Evolutionary conservation across 2,797 vertebrate genomes (phyloP).

Genomic region (Tachyglossus aculeatus): DNA sequence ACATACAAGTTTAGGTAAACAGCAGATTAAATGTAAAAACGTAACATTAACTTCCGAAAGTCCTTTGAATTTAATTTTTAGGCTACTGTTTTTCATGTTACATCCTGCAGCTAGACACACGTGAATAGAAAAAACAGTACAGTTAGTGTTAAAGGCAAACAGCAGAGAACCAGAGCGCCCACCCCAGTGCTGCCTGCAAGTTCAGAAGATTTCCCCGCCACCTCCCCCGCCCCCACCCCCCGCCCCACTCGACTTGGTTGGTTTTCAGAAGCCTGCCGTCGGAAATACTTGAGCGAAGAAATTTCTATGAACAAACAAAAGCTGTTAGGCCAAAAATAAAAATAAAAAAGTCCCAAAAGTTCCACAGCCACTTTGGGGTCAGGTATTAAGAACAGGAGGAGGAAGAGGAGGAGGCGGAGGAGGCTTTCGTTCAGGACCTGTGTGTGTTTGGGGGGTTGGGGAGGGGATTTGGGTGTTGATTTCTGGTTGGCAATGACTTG

Average conservation of each 20-base stretch:
- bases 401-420: slow-evolving; percentile 42
- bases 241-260: slow-evolving; percentile 57
- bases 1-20: slow-evolving; percentile 84
- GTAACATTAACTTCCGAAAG: slow-evolving; percentile 79
- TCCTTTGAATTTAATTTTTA: slow-evolving; percentile 83
- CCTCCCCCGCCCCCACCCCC: slow-evolving; percentile 61
- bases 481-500: slow-evolving; percentile 74
- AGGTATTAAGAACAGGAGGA: slow-evolving; percentile 52
- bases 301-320: slow-evolving; percentile 86
- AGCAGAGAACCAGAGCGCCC: slow-evolving; percentile 82
- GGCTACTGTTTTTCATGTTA: slow-evolving; percentile 89
- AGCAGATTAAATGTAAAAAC: slow-evolving; percentile 87
- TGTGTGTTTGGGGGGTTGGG: slow-evolving; percentile 56
- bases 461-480: slow-evolving; percentile 64
- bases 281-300: slow-evolving; percentile 76
- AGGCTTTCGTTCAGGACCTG: slow-evolving; percentile 63
- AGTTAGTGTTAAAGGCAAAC: slow-evolving; percentile 98
- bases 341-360: slow-evolving; percentile 72
- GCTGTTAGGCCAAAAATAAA: slow-evolving; percentile 87
- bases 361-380: slow-evolving; percentile 61
- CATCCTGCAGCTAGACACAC: slow-evolving; percentile 90
- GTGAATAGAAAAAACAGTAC: slow-evolving; percentile 95
- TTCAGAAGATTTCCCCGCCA: no score
- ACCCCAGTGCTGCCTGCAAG: slow-evolving; percentile 79
- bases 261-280: slow-evolving; percentile 77